Conservation (phyloP, 1,140 invertebrate genomes). For the Caenorhabditis latens region DNA sequence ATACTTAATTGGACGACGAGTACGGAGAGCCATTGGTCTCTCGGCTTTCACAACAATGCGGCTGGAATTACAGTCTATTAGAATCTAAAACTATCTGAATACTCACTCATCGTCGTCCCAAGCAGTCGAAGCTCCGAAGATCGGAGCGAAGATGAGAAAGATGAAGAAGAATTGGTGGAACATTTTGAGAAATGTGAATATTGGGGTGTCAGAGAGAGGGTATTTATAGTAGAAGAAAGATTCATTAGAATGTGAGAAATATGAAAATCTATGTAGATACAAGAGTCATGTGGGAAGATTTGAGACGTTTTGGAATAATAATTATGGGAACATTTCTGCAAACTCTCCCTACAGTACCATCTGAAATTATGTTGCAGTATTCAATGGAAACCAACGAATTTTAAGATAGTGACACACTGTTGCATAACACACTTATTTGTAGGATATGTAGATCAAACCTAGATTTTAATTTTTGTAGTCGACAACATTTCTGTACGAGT, state of each 20-base stretch:
- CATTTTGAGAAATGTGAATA: not conserved
- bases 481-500: no score
- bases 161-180: constrained; percentile 11
- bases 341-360: no score
- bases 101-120: not conserved
- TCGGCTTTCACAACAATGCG: not conserved
- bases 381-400: no score
- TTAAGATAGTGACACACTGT: no score
- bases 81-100: not conserved
- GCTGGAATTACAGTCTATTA: not conserved
- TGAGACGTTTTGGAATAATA: not conserved
- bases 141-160: not conserved
- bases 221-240: not conserved
- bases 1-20: constrained; percentile 22
- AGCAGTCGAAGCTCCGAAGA: not conserved
- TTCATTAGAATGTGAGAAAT: constrained; percentile 2
- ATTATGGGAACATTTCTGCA: not conserved
- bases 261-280: not conserved
- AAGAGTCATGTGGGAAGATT: not conserved
- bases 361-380: no score
- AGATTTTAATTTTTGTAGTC: no score
- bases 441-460: no score
- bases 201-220: not conserved
- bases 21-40: not conserved
- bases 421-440: no score